Evolutionary conservation across 2,113 vertebrate species (phyloP), one percentile per base, ranked within the genome.

Genomic region (Syngnathus floridae): DNA sequence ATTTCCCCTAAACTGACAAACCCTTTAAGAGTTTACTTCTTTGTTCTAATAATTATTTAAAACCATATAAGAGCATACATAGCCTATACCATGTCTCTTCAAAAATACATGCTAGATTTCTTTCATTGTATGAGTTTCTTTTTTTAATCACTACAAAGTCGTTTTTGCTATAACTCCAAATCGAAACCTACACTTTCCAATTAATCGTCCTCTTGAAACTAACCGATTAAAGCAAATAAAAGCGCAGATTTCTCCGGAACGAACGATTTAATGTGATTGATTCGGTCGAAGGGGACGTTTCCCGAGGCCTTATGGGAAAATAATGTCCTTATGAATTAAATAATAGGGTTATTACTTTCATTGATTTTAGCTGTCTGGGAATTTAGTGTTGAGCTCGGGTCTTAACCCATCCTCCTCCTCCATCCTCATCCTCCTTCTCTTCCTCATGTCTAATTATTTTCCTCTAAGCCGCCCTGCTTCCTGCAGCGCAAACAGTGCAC

Each of bases 401-500:
- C 75, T 83, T 81, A 82, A 72, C 81, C 79, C 74, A 52, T 70
- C 79, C 43, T 35, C 9, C 40, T 41, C 13, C 43, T 45, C 13
- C 74, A 70, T 74, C 80, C 67, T 83, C 46, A 48, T 48, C 77
- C 26, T 75, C 75, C 69, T 67, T 65, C 75, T 84, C 84, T 80
- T 80, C 83, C 89, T 67, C 70, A 62, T 65, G 91, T 96, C 93
- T 97, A 94, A 95, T 95, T 95, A 96, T 95, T 95, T 94, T 91
- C 81, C 92, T 92, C 91, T 94, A 95, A 94, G 93, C 93, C 80
- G 66, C 91, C 54, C 90, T 84, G 91, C 93, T 93, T 95, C 93
- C 92, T 92, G 90, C 93, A 91, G 93, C 92, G 95, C 94, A 97
- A 97, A 98, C 93, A 97, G 94, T 93, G 93, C 70, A 85, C 92